phyloP scores from a whole-genome alignment of 2,113 vertebrate species.

The Dasyornis broadbenti region DNA sequence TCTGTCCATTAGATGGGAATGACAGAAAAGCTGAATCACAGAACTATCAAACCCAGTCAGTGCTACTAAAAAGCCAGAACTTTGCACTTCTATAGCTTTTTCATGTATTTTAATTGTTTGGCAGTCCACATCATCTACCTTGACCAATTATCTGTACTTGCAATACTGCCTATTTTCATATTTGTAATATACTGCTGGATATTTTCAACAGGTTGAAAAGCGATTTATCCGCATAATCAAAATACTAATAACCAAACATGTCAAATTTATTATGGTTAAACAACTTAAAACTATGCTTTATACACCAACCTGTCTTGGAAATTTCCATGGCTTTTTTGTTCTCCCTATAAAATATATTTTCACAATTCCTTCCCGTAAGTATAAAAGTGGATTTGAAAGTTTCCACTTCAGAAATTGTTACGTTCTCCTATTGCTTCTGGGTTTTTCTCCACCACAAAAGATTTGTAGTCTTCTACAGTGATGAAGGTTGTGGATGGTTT shows the following conservation, averaged over 20 bases:
- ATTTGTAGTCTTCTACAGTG: not conserved
- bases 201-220: not conserved
- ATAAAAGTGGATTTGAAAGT: not conserved
- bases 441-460: not conserved
- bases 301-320: not conserved
- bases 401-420: not conserved
- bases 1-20: not conserved
- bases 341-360: not conserved
- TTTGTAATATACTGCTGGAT: not conserved
- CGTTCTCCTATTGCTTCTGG: not conserved
- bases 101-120: not conserved
- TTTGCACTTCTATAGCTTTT: not conserved
- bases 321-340: not conserved
- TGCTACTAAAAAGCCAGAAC: not conserved
- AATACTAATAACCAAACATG: not conserved
- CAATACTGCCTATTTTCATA: not conserved
- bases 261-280: not conserved
- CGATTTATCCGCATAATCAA: not conserved
- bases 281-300: not conserved
- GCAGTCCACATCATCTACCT: not conserved
- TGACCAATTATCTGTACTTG: not conserved
- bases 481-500: slow-evolving; percentile 3
- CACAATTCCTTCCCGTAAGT: not conserved
- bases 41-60: not conserved
- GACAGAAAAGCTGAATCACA: not conserved